These are phyloP conservation scores for Gymnothorax javanicus DNA, from an alignment of 2,797 vertebrate genomes.

Conservation along the genomic window DNA sequence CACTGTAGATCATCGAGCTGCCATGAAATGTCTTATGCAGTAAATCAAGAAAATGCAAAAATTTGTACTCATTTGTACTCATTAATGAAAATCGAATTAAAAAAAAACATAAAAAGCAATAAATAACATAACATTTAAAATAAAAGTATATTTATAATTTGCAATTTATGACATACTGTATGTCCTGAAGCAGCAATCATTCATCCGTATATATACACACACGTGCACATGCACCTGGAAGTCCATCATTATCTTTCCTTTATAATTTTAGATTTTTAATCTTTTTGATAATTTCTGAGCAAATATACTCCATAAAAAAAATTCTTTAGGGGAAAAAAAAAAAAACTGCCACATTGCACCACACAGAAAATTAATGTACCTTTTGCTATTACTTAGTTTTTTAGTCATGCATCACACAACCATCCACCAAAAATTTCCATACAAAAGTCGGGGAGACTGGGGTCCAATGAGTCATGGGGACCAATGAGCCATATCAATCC, in stretches of 20 bases:
- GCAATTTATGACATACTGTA: background rate
- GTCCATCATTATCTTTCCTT: no score
- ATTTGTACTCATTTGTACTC: background rate
- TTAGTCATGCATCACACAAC: background rate
- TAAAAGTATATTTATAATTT: no score
- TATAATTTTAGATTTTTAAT: no score
- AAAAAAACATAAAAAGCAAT: background rate
- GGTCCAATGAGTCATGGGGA: no score
- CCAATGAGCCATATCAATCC: no score
- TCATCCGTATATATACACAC: conserved; percentile 6
- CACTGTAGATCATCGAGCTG: background rate
- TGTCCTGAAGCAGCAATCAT: background rate
- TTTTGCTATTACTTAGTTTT: background rate
- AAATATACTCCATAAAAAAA: no score
- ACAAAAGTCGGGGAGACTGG: background rate
- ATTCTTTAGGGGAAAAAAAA: no score
- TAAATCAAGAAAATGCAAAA: background rate
- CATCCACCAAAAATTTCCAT: background rate
- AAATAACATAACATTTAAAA: background rate
- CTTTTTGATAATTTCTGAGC: no score
- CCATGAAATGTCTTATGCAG: background rate
- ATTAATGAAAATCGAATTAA: background rate
- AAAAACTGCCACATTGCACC: background rate
- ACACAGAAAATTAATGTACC: background rate
- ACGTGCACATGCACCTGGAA: conserved; percentile 30